Conservation (phyloP, 2,797 vertebrate genomes). For the Dicrostonyx torquatus region DNA sequence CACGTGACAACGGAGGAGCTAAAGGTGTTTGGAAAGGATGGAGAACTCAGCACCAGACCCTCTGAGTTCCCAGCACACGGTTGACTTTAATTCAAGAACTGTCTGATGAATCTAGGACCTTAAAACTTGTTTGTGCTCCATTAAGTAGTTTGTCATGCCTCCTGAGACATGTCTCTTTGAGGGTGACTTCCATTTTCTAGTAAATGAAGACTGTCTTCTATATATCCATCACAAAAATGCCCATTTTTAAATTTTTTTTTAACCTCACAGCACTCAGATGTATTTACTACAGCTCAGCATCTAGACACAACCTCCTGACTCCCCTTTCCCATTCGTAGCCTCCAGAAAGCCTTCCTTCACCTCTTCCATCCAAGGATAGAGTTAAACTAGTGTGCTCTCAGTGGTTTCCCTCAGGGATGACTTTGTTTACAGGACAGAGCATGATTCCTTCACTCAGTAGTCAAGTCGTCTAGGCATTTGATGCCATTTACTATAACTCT, state of each 20-base stretch:
- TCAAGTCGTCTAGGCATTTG: background rate
- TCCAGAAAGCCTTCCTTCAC: background rate
- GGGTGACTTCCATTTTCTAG: background rate
- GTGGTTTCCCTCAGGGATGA: background rate
- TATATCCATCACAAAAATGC: background rate
- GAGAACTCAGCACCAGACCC: background rate
- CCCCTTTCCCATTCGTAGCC: background rate
- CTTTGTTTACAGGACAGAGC: background rate
- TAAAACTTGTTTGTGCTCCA: background rate
- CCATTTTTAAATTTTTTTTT: background rate
- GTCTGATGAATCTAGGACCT: background rate
- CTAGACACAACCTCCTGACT: background rate
- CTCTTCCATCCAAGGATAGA: background rate
- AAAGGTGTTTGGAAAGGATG: background rate
- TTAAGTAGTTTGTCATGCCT: background rate
- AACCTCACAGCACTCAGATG: background rate
- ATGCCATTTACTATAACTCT: background rate
- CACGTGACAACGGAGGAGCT: background rate
- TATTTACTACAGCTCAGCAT: background rate
- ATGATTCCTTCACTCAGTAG: slow-evolving; percentile 9
- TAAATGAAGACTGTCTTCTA: background rate
- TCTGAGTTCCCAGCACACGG: background rate
- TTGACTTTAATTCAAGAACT: slow-evolving; percentile 13
- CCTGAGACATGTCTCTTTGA: background rate
- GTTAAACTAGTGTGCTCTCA: background rate